Conservation (phyloP, 2,113 vertebrate genomes). For the Tupaia chinensis region DNA sequence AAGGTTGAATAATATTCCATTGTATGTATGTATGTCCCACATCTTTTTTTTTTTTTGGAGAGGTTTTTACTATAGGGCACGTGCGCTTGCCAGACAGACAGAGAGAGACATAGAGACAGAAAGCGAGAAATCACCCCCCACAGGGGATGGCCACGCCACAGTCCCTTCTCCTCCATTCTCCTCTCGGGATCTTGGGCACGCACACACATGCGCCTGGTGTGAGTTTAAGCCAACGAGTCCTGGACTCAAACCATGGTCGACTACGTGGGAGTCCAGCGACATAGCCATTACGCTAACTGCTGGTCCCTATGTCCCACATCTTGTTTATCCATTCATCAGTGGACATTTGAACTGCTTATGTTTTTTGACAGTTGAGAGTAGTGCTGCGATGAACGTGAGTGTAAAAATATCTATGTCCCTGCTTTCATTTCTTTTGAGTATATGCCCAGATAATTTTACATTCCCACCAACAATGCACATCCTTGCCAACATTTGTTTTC, state of each 20-base stretch:
- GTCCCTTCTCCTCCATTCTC: too few relatives aligned
- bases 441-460: slow-evolving; percentile 19
- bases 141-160: too few relatives aligned
- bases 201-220: too few relatives aligned
- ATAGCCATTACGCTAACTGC: too few relatives aligned
- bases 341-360: neutral
- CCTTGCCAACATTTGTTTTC: neutral
- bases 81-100: too few relatives aligned
- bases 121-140: too few relatives aligned
- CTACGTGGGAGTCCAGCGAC: too few relatives aligned
- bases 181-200: too few relatives aligned
- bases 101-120: too few relatives aligned
- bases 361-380: neutral
- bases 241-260: too few relatives aligned
- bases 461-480: neutral
- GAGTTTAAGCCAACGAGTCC: too few relatives aligned
- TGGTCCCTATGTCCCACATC: neutral
- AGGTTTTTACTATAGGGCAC: too few relatives aligned
- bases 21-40: neutral
- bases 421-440: slow-evolving; percentile 45
- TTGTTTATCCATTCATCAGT: neutral
- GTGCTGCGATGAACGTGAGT: neutral
- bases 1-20: slow-evolving; percentile 2
- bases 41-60: neutral
- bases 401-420: neutral